Percentiles rank a stretch among this genome's conserved stretches.
Conservation (phyloP, 2,113 vertebrate genomes). For the Aegotheles bennettii region DNA sequence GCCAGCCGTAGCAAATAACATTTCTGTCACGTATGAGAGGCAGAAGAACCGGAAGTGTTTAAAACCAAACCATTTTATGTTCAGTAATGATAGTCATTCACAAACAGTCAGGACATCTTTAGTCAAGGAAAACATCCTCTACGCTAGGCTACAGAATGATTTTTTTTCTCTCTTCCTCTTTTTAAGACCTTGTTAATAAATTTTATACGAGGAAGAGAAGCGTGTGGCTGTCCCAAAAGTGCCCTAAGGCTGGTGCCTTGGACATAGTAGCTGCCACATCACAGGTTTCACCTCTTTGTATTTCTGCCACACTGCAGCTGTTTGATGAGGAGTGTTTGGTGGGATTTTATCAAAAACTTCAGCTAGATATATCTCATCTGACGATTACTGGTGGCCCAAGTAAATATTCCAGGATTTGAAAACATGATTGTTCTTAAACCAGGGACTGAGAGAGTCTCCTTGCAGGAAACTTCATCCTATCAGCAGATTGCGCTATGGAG, state of each 20-base stretch:
- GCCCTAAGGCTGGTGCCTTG: rapidly evolving
- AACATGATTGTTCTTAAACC: neutral
- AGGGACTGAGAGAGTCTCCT: neutral
- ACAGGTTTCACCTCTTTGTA: neutral
- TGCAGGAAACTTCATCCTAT: neutral
- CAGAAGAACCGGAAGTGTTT: neutral
- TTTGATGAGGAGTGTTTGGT: neutral
- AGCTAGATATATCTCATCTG: neutral
- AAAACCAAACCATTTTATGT: neutral
- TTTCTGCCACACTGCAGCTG: neutral
- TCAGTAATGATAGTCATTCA: neutral
- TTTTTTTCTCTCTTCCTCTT: neutral
- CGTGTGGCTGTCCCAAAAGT: neutral
- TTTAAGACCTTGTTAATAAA: neutral
- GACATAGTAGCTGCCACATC: neutral
- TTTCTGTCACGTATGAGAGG: neutral
- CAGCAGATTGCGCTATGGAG: neutral
- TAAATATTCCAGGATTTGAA: neutral
- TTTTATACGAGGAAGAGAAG: neutral
- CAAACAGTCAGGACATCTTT: neutral
- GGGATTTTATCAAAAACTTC: neutral
- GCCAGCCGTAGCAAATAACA: neutral
- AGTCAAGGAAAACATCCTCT: neutral
- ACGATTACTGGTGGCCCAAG: neutral
- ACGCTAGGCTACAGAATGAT: neutral